Evolutionary conservation across 1,140 invertebrate species (phyloP).

Genomic region (Zophobas atratus): DNA sequence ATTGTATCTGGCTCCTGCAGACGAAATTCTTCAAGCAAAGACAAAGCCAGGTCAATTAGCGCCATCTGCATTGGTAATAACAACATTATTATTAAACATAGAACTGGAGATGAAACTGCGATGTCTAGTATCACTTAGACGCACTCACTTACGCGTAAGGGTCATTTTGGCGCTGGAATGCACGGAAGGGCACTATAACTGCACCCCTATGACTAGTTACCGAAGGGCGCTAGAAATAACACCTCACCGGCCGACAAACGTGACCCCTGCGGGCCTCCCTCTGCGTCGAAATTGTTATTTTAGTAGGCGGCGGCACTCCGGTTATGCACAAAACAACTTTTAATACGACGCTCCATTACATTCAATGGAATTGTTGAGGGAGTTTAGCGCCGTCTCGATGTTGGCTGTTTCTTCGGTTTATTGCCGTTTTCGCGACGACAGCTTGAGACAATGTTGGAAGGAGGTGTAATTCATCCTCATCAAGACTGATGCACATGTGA

Average conservation of each 20-base stretch:
- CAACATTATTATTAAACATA: slow-evolving; percentile 47
- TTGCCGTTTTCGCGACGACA: slow-evolving; percentile 23
- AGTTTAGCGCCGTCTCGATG: slow-evolving; percentile 24
- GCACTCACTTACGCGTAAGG: slow-evolving; percentile 42
- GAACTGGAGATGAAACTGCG: slow-evolving; percentile 19
- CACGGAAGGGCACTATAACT: slow-evolving; percentile 42
- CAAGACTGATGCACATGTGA: slow-evolving; percentile 12
- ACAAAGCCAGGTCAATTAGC: slow-evolving; percentile 29
- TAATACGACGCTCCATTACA: slow-evolving; percentile 36
- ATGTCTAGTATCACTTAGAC: slow-evolving; percentile 42
- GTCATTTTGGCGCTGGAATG: slow-evolving; percentile 34
- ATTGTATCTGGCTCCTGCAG: slow-evolving; percentile 11
- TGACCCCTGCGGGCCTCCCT: slow-evolving; percentile 23
- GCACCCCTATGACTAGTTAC: slow-evolving; percentile 47
- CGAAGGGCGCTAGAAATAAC: slow-evolving; percentile 38
- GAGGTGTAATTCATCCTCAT: slow-evolving; percentile 11
- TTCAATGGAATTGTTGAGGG: slow-evolving; percentile 33
- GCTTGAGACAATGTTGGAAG: slow-evolving; percentile 1
- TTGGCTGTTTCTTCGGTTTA: slow-evolving; percentile 29
- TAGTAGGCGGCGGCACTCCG: slow-evolving; percentile 31
- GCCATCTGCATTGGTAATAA: slow-evolving; percentile 46
- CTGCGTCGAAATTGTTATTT: slow-evolving; percentile 47
- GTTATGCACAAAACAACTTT: slow-evolving; percentile 42
- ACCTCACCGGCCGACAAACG: slow-evolving; percentile 40
- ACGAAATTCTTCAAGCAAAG: not conserved